Evolutionary conservation across 2,888 invertebrate genomes (phyloP).

Genomic region (Halictus quadricinctus): DNA sequence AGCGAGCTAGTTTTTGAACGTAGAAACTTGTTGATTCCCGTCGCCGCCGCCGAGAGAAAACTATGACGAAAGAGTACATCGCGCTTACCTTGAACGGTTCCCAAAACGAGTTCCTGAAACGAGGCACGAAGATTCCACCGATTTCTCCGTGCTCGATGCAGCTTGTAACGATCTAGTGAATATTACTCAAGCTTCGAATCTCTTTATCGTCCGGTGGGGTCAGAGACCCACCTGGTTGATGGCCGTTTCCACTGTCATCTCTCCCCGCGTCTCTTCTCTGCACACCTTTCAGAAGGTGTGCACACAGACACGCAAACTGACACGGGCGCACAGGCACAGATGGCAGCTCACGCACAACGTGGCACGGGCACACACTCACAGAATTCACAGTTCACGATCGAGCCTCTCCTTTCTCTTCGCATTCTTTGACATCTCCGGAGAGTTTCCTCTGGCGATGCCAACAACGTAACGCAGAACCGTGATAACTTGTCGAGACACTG

Average conservation of each 20-base stretch:
- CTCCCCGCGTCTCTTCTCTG: constrained; percentile 41
- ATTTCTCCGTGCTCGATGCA: not conserved
- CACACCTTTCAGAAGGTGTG: constrained; percentile 31
- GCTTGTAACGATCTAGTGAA: constrained; percentile 22
- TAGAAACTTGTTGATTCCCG: constrained; percentile 51
- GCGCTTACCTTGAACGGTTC: constrained; percentile 30
- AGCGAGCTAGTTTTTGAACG: not conserved
- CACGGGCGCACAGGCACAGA: not conserved
- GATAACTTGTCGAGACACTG: not conserved
- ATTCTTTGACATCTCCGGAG: constrained; percentile 28
- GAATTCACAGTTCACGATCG: constrained; percentile 51
- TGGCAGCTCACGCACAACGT: constrained; percentile 15
- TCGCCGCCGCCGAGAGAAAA: not conserved
- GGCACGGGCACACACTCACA: constrained; percentile 28
- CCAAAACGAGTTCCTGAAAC: not conserved
- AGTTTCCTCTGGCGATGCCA: not conserved
- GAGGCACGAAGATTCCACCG: constrained; percentile 1
- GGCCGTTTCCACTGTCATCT: constrained; percentile 61
- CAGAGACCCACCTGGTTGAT: constrained; percentile 71
- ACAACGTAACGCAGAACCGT: not conserved
- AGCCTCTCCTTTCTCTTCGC: constrained; percentile 62
- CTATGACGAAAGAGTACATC: not conserved
- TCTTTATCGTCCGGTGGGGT: constrained; percentile 55
- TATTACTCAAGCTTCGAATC: constrained; percentile 27
- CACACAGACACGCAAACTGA: constrained; percentile 10